Evolutionary conservation across 2,888 invertebrate genomes (phyloP).

Genomic region (Aromia moschata): DNA sequence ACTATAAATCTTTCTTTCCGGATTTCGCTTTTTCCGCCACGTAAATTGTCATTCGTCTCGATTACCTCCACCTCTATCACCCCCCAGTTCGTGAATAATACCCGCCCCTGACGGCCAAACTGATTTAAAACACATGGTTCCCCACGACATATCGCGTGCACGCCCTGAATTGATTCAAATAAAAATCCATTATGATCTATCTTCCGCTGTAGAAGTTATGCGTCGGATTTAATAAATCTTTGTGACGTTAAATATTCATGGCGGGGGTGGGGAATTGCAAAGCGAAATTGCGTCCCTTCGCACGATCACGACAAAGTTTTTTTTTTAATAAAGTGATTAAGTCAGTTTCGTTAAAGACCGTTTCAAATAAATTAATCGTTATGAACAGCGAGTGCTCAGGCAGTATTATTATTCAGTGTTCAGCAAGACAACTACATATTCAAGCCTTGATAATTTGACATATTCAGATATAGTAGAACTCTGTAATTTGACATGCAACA

Average conservation of each 20-base stretch:
- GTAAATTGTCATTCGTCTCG: neutral
- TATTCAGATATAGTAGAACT: no score
- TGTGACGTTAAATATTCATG: constrained; percentile 21
- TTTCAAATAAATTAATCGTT: no score
- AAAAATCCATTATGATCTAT: constrained; percentile 39
- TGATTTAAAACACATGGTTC: constrained; percentile 16
- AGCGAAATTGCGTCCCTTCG: neutral
- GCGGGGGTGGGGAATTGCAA: constrained; percentile 21
- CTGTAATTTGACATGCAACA: no score
- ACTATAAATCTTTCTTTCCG: no score
- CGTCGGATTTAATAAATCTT: constrained; percentile 41
- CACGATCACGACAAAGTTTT: neutral
- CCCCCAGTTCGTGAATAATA: constrained; percentile 5
- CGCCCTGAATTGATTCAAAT: constrained; percentile 26
- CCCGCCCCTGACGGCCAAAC: constrained; percentile 10
- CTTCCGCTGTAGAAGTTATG: constrained; percentile 35
- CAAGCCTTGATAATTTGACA: no score
- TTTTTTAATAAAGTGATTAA: neutral
- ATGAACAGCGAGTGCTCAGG: no score
- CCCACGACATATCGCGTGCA: constrained; percentile 31
- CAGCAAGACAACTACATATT: no score
- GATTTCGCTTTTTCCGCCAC: neutral
- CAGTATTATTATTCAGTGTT: no score
- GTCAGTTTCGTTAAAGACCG: neutral
- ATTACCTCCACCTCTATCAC: neutral